Percentiles rank a stretch among this genome's conserved stretches.
Conservation (phyloP, 2,797 vertebrate species). For the Chrysocyon brachyurus region DNA sequence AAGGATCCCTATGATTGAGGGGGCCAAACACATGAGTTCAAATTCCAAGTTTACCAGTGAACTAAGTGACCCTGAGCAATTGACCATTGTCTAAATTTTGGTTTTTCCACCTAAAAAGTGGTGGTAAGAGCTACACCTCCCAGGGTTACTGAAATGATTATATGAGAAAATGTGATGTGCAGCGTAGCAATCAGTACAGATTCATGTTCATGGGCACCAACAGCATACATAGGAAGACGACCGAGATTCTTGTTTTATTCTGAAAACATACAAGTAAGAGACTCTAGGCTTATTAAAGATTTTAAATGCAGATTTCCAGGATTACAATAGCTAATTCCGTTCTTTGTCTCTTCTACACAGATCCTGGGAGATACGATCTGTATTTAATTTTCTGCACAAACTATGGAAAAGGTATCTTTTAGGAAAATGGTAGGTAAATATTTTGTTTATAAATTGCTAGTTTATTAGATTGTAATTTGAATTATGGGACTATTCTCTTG, state of each 20-base stretch:
- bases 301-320: neutral
- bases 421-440: neutral
- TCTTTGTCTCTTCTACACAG: neutral
- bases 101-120: neutral
- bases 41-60: neutral
- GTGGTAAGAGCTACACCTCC: neutral
- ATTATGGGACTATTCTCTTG: neutral
- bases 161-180: neutral
- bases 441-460: slow-evolving; percentile 5
- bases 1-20: neutral
- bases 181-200: fast-evolving
- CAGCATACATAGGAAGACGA: neutral
- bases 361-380: neutral
- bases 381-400: neutral
- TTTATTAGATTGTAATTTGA: neutral
- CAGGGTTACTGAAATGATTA: neutral
- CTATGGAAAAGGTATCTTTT: neutral
- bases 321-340: neutral
- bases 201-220: neutral
- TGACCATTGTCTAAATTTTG: neutral
- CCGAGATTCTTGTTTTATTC: neutral
- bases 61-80: neutral
- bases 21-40: neutral
- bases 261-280: neutral
- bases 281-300: neutral